These are phyloP conservation scores for Sylvilagus floridanus DNA, from an alignment of 2,797 vertebrate genomes.

Conservation along the genomic window DNA sequence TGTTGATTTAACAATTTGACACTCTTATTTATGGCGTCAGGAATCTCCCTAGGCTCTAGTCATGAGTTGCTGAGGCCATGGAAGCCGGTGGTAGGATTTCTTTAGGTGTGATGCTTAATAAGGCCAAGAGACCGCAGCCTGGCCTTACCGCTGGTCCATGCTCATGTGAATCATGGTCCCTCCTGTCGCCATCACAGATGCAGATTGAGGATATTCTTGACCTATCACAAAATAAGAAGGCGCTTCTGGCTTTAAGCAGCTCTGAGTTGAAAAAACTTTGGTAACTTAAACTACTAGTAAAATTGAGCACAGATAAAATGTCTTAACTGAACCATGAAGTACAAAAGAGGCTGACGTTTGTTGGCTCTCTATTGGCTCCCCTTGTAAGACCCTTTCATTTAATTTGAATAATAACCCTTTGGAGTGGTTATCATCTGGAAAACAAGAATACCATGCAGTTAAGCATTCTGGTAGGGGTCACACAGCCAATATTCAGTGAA, in stretches of 20 bases:
- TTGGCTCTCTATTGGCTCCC: background rate
- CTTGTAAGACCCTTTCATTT: background rate
- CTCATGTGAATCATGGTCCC: background rate
- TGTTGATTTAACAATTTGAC: no score
- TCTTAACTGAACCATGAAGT: background rate
- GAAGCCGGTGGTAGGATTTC: background rate
- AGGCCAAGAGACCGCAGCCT: background rate
- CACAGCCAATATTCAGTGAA: conserved; percentile 10
- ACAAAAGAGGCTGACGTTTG: background rate
- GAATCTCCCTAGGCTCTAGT: no score
- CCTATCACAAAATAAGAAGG: background rate
- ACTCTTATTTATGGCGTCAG: no score
- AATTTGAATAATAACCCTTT: background rate
- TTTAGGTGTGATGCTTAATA: background rate
- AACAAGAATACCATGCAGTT: background rate
- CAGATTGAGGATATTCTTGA: background rate
- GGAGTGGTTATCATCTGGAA: background rate
- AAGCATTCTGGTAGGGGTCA: background rate
- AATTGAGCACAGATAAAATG: background rate
- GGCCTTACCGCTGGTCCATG: background rate
- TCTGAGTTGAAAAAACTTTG: background rate
- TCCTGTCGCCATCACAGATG: background rate
- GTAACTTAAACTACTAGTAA: background rate
- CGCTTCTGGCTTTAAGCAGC: background rate
- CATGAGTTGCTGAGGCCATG: no score